Evolutionary conservation across 2,888 invertebrate genomes (phyloP).

Genomic region (Mythimna pallens): DNA sequence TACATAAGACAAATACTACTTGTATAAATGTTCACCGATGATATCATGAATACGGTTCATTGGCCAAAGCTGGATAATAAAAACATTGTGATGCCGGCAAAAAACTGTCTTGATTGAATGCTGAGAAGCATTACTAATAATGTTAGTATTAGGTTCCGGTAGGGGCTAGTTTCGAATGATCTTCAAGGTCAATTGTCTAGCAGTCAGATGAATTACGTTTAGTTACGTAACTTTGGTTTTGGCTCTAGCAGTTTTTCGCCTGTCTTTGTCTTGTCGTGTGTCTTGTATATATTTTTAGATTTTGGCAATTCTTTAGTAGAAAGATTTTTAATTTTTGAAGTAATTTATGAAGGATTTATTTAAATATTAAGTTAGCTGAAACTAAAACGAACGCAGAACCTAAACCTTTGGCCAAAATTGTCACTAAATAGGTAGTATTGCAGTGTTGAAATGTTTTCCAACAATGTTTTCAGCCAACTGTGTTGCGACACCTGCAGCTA

Average conservation of each 20-base stretch:
- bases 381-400: too few species aligned
- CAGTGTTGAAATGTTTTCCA: conserved; percentile 23
- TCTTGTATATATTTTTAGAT: conserved; percentile 30
- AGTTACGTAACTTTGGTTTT: conserved; percentile 37
- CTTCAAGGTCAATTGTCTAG: conserved; percentile 57
- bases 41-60: conserved; percentile 67
- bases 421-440: not conserved
- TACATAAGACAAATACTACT: conserved; percentile 36
- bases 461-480: conserved; percentile 37
- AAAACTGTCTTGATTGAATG: conserved; percentile 59
- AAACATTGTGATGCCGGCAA: conserved; percentile 56
- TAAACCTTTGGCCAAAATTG: not conserved
- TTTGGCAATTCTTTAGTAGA: conserved; percentile 33
- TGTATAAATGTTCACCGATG: conserved; percentile 55
- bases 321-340: not conserved
- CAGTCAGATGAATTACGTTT: conserved; percentile 29
- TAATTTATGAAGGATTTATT: not conserved
- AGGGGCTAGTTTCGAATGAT: conserved; percentile 46
- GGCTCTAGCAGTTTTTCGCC: conserved; percentile 25
- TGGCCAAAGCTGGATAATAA: conserved; percentile 63
- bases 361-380: not conserved
- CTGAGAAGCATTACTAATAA: conserved; percentile 37
- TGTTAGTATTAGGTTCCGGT: conserved; percentile 37
- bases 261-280: conserved; percentile 25
- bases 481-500: conserved; percentile 38